These are phyloP conservation scores for Diglossa brunneiventris DNA, from an alignment of 2,113 vertebrate genomes.

Conservation along the genomic window DNA sequence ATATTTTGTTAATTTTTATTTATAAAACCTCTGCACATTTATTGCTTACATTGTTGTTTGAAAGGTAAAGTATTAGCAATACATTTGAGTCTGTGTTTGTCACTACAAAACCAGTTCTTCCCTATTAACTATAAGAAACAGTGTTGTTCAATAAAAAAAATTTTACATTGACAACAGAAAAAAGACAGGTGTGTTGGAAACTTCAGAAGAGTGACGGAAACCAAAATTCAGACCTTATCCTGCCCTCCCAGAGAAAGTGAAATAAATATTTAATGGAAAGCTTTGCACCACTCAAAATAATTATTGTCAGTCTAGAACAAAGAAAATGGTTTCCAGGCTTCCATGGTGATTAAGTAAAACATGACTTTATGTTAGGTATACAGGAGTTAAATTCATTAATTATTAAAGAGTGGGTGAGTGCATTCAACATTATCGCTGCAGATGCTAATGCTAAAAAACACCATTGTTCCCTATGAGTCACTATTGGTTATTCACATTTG, in stretches of 20 bases:
- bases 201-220: not conserved
- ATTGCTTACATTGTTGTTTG: not conserved
- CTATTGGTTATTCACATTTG: not conserved
- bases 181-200: not conserved
- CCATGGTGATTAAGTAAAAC: not conserved
- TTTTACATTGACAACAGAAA: not conserved
- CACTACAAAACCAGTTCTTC: not conserved
- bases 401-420: not conserved
- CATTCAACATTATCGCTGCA: not conserved
- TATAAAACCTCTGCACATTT: accelerated
- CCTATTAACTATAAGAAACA: not conserved
- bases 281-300: not conserved
- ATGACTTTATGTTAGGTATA: not conserved
- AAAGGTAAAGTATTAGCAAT: not conserved
- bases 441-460: not conserved
- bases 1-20: not conserved
- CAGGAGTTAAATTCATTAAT: not conserved
- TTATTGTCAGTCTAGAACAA: not conserved
- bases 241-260: not conserved
- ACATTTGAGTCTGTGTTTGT: not conserved
- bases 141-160: not conserved
- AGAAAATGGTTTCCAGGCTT: not conserved
- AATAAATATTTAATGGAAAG: not conserved
- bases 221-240: not conserved
- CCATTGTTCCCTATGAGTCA: not conserved